These are phyloP conservation scores for Trichogramma dendrolimi DNA, from an alignment of 2,888 invertebrate genomes.

Conservation along the genomic window DNA sequence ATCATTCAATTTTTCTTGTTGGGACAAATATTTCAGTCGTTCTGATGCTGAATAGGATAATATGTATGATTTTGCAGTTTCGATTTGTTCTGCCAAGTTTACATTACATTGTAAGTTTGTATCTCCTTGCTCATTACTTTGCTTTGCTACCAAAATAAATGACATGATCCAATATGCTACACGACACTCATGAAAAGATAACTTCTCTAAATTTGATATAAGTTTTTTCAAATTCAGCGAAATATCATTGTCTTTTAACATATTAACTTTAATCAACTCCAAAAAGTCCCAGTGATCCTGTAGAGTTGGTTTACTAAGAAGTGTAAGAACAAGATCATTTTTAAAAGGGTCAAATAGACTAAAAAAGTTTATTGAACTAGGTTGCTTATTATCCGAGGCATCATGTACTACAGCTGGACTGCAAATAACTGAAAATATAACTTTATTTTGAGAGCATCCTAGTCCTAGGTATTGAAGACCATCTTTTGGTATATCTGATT, in stretches of 20 bases:
- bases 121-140: too few species aligned
- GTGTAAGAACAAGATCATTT: constrained; percentile 35
- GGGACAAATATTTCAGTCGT: constrained; percentile 33
- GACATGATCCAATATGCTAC: constrained; percentile 42
- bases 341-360: constrained; percentile 31
- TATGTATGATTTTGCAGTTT: constrained; percentile 40
- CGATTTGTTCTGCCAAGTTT: constrained; percentile 8
- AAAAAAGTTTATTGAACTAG: constrained; percentile 41
- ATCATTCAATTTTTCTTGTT: constrained; percentile 28
- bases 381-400: constrained; percentile 46
- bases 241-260: constrained; percentile 16
- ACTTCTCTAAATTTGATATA: constrained; percentile 33
- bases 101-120: too few species aligned
- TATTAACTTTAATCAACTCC: constrained; percentile 41
- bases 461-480: constrained; percentile 43
- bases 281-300: constrained; percentile 47
- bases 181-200: constrained; percentile 37
- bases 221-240: constrained; percentile 24
- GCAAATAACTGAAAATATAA: constrained; percentile 38
- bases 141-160: too few species aligned
- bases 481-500: constrained; percentile 32
- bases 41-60: constrained; percentile 38
- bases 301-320: constrained; percentile 28
- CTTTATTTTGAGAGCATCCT: constrained; percentile 37
- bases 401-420: constrained; percentile 46